Percentiles rank a stretch among this genome's conserved stretches.
Evolutionary conservation across 2,113 vertebrate species (phyloP).

Genomic region (Otus sunia): DNA sequence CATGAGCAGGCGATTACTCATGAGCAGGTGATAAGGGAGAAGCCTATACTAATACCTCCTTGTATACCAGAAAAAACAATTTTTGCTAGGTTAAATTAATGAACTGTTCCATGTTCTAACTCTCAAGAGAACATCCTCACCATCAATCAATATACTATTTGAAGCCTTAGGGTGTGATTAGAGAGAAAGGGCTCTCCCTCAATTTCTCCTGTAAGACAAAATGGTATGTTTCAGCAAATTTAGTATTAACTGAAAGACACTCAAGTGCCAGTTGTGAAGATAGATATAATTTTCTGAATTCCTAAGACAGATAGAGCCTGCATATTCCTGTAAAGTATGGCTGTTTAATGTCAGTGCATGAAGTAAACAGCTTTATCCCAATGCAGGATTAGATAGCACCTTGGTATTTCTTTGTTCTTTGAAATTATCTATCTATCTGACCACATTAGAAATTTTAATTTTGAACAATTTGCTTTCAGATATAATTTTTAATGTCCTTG

Average conservation of each 20-base stretch:
- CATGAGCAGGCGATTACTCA: background rate
- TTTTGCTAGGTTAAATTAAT: background rate
- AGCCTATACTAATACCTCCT: background rate
- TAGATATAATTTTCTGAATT: background rate
- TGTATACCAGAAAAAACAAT: background rate
- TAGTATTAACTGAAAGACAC: background rate
- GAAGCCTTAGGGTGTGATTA: background rate
- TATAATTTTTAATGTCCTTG: background rate
- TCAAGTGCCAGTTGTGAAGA: background rate
- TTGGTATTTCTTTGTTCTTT: background rate
- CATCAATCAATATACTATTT: background rate
- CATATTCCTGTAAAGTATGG: background rate
- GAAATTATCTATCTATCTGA: background rate
- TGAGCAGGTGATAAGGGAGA: background rate
- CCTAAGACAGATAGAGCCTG: background rate
- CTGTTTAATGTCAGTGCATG: background rate
- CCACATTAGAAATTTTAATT: background rate
- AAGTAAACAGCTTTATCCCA: background rate
- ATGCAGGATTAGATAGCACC: background rate
- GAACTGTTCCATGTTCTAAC: background rate
- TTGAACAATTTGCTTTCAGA: background rate
- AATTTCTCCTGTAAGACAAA: background rate
- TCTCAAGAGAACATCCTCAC: background rate
- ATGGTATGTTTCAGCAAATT: background rate
- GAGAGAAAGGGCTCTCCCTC: background rate